Conservation (phyloP, 2,113 vertebrate species). For the Ibidorhyncha struthersii region DNA sequence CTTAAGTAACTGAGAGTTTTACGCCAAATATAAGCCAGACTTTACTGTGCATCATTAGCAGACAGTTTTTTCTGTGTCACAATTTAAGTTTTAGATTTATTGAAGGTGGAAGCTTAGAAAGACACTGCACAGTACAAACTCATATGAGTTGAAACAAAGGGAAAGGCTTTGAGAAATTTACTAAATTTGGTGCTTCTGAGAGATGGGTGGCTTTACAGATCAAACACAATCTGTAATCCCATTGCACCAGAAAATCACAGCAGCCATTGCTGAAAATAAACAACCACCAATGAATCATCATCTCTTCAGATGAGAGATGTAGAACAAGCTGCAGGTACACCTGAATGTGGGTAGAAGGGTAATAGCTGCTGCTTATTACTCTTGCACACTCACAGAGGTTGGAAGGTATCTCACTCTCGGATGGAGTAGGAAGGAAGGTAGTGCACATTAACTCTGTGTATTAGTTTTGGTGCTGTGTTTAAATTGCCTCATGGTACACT, state of each 20-base stretch:
- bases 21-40: neutral
- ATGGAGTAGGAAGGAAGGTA: neutral
- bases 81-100: neutral
- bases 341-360: neutral
- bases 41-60: neutral
- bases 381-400: neutral
- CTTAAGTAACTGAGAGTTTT: neutral
- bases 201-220: neutral
- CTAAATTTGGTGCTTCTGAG: neutral
- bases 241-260: neutral
- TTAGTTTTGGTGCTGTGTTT: neutral
- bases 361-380: neutral
- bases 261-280: neutral
- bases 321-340: neutral
- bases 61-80: neutral
- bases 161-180: neutral
- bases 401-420: neutral
- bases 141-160: neutral
- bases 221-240: neutral
- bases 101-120: neutral
- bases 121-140: neutral
- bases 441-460: neutral
- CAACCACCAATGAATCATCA: neutral
- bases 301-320: neutral
- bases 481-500: neutral